Evolutionary conservation across 2,888 invertebrate species (phyloP), one percentile per base, ranked within the genome.

Genomic region (Endotricha flammealis): DNA sequence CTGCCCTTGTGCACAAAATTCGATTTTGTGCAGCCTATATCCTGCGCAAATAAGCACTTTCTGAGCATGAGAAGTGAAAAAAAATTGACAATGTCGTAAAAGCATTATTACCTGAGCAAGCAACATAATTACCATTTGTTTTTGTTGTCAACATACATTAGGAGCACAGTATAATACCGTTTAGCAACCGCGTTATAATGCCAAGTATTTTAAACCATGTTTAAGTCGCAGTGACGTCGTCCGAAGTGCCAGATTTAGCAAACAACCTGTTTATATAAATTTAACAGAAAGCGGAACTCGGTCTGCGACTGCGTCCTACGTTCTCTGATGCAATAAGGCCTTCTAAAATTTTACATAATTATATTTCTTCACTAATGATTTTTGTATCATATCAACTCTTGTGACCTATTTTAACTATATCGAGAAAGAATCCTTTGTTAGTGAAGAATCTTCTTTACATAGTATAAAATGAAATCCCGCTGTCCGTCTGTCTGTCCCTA

Each of bases 251-350:
- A 47, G 36, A 44, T 48, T 41, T 39, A 38, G 39, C 23, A 32
- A 29, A 40, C 36, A 38, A 36, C 37, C 17, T 33, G 27, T 44
- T 42, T 40, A 43, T 42, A 39, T 44, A 32, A 17, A 17, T 50
- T 44, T 39, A 46, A 36, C 52, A 42, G 48, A 56, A 57, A 57
- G 51, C 50, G 46, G 50, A 54, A 57, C 49, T 47, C 37, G 31
- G 42, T 46, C 4, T n/a, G 20, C 20, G 20, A 2, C 6, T 40
- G 36, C 53, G 41, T 51, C 50, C 54, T 52, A 54, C 50, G 48
- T 48, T 45, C 42, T 42, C 36, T 53, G 52, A 52, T 56, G 58
- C 54, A 59, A 57, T 57, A 48, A 43, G 45, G 34, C 51, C 51
- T 57, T 57, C 48, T 48, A 53, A 50, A 53, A 17, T 43, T 44